phyloP scores from a whole-genome alignment of 2,797 vertebrate genomes.

The Acanthopagrus latus region DNA sequence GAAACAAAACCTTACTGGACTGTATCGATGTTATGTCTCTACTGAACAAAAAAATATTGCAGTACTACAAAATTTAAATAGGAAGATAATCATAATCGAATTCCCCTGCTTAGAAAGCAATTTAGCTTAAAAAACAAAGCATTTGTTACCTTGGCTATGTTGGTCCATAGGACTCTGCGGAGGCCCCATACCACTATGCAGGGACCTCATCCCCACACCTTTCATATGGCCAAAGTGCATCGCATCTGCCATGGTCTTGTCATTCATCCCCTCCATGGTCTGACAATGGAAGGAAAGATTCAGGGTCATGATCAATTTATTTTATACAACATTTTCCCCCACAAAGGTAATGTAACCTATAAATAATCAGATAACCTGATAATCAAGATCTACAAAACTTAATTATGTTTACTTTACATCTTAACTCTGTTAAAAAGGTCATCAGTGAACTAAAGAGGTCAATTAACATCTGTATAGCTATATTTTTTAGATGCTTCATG shows the following conservation, averaged over 20 bases:
- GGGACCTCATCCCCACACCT: slow-evolving; percentile 91
- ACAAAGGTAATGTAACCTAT: neutral
- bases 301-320: neutral
- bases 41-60: neutral
- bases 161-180: slow-evolving; percentile 99
- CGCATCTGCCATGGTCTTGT: slow-evolving; percentile 94
- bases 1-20: neutral
- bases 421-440: neutral
- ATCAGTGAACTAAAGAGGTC: too few species aligned
- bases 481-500: too few species aligned
- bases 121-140: neutral
- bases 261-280: slow-evolving; percentile 95
- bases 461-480: too few species aligned
- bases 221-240: slow-evolving; percentile 96
- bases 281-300: slow-evolving; percentile 62
- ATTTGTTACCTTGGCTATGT: slow-evolving; percentile 91
- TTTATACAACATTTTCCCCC: neutral
- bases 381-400: neutral
- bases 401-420: neutral
- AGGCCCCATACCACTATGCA: slow-evolving; percentile 96
- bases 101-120: neutral
- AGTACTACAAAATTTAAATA: neutral
- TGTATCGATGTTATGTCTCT: neutral
- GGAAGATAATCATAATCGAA: neutral
- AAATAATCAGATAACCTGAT: neutral